Evolutionary conservation across 1,140 invertebrate genomes (phyloP), one percentile per base, ranked within the genome.

Genomic region (Drosophila elegans): DNA sequence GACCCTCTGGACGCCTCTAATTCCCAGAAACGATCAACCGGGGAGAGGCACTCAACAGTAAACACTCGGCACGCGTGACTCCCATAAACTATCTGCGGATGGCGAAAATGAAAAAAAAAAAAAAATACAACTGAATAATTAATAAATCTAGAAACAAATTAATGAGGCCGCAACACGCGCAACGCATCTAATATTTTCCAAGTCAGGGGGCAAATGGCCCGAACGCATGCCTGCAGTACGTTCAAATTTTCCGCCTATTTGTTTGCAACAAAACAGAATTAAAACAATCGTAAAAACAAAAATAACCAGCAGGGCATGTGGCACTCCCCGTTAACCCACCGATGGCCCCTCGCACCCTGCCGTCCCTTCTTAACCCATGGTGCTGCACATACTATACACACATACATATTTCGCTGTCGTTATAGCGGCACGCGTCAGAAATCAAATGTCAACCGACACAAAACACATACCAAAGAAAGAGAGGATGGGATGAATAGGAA

Each of bases 181-280:
- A 60, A 63, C 53, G 52, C 52, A 52, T 51, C 39, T 46, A 73
- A 59, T 44, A 56, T 49, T 32, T 29, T 41, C 21, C 9, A 5
- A 5, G 9, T n/a, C 4, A 7, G n/a, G 21, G n/a, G n/a, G 25
- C n/a, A 54, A 42, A 56, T 53, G 36, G 42, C 29, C 12, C 36
- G 66, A 52, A 16, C 68, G 68, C 68, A 71, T 72, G 68, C 44
- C 64, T 72, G 68, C 68, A 49, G 36, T 49, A 67, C 52, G 68
- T 48, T 71, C 7, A 75, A 59, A 86, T 86, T 86, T 86, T 86
- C 82, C 82, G 82, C 82, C 83, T 86, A 86, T 86, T 86, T 86
- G 82, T 86, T 86, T 78, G 82, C 82, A 86, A 86, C 82, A 86
- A 82, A 52, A 88, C 82, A 88, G 54, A 86, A 86, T 82, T 82